Base-by-base conservation (phyloP, 2,888 invertebrate genomes). In the Orchesellides sinensis region DNA sequence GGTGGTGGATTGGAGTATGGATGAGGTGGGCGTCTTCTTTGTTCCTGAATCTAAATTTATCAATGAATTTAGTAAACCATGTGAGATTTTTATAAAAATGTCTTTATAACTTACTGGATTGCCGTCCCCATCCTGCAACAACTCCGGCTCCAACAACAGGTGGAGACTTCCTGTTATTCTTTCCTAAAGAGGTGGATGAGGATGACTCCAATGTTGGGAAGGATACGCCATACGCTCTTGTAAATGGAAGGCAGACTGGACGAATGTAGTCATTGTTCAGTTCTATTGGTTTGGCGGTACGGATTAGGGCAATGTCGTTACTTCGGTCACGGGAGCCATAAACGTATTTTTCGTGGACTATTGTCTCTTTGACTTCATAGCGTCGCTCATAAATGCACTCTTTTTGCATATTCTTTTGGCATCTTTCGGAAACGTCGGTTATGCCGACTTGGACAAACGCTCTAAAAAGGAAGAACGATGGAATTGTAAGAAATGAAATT, bases 261-360 rank as follows among this genome's bases (percentile, higher is more conserved):
- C 66, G 25, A 21, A 83, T 49, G 40, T 74, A 84, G 35, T 65
- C 69, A 10, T 63, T 56, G 25, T 54, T 27, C 45, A 86, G 81
- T 4, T 66, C 35, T 35, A 87, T 85, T 10, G 84, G 82, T 19
- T 52, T 59, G 14, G 70, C 10, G 3, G 84, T 49, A 10, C 85
- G 83, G 29, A 87, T 83, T 2, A 87, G 54, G 4, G 85, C 85
- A 69, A 87, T 87, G 47, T 87, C 87, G 70, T 87, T 59, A 19
- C 35, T 56, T 68, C 77, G 27, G 47, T 77, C 77, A 4, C 59
- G 17, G 2, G 77, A 59, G 0, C 49, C 68, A 45, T 77, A 77
- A 21, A 69, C 27, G 32, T 78, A 83, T n/a, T 78, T 68, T 0
- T 72, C 59, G 47, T 83, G 83, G 0, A 66, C 27, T 3, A 78